Evolutionary conservation across 1,140 invertebrate species (phyloP).

Genomic region (Scaptomyza graminum): DNA sequence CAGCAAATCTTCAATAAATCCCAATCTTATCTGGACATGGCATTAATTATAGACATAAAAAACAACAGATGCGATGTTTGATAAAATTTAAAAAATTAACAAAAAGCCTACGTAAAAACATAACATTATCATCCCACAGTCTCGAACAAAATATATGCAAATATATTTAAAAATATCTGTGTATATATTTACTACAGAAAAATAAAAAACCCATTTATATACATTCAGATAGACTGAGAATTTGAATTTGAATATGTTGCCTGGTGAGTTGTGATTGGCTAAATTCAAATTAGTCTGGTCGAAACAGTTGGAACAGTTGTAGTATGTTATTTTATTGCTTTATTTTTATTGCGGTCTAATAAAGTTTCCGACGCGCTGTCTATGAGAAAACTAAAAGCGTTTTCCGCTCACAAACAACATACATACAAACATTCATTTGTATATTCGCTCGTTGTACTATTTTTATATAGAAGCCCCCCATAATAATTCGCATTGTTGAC

Average conservation of each 20-base stretch:
- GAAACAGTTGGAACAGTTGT: neutral
- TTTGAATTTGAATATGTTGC: neutral
- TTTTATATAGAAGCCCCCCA: neutral
- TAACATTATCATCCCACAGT: neutral
- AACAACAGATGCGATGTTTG: neutral
- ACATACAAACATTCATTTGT: neutral
- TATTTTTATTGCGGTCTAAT: neutral
- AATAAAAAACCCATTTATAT: neutral
- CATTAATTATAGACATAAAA: too few species aligned
- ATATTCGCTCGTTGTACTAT: neutral
- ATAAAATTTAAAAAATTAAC: too few species aligned
- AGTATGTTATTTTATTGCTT: neutral
- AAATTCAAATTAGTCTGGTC: neutral
- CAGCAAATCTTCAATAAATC: too few species aligned
- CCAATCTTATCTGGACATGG: too few species aligned
- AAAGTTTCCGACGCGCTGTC: constrained; percentile 1
- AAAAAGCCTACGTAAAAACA: neutral
- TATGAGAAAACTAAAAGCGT: neutral
- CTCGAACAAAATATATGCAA: neutral
- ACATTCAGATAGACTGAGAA: neutral
- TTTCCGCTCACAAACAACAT: neutral
- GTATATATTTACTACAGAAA: neutral
- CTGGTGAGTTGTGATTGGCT: neutral
- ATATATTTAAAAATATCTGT: too few species aligned
- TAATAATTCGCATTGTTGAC: too few species aligned